Evolutionary conservation across 2,888 invertebrate genomes (phyloP), one percentile per base, ranked within the genome.

Genomic region (Slavum lentiscoides): DNA sequence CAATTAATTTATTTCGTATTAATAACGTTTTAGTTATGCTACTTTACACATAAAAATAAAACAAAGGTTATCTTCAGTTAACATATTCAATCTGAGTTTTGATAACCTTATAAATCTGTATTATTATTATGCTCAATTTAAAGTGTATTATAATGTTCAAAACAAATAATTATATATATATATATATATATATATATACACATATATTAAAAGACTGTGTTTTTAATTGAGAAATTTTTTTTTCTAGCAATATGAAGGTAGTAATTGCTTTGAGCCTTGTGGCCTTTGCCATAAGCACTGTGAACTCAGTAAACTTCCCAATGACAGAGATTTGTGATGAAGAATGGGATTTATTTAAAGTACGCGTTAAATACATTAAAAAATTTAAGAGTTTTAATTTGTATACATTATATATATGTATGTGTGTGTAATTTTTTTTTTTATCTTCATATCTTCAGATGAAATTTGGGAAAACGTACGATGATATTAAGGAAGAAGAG

Each of bases 341-440:
- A 85, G 94, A 94, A 87, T 94, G 93, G 93, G 87, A 87, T n/a
- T 88, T 91, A 0, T 94, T 90, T 85, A 94, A 93, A 91, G 93
- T 93, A 88, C 67, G 67, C 66, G 23, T 6, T 70, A 21, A 43
- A 39, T 30, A 23, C 17, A 59, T 62, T 23, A 3, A 43, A 21
- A 3, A 39, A 30, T 43, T 58, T 0, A 19, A 23, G 8, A 1
- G 67, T 67, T 77, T 11, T 23, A 8, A 7, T 23, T 7, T 5
- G 19, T 82, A 67, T 61, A 66, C 73, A 53, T 55, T 43, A 30
- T 30, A 30, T 30, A 30, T n/a, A n/a, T n/a, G n/a, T n/a, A 43
- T 43, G 6, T 43, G 11, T 43, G 6, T 43, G 6, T 43, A 43
- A 9, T 49, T 49, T 13, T 55, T 37, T 53, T 39, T 70, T n/a